phyloP scores from a whole-genome alignment of 2,888 invertebrate genomes.

The Tinea pellionella region DNA sequence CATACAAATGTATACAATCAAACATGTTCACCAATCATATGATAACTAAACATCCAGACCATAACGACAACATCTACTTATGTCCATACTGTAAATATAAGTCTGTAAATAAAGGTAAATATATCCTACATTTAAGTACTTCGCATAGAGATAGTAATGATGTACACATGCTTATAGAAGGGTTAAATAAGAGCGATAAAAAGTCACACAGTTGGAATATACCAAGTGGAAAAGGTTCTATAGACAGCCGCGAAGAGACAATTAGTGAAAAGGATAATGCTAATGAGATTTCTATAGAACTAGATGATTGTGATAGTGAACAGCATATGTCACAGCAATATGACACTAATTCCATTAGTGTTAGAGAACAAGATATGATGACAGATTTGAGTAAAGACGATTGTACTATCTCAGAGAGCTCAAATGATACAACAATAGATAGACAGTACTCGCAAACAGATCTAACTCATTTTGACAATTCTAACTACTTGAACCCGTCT shows the following conservation, averaged over 20 bases:
- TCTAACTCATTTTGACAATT: conserved; percentile 37
- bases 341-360: conserved; percentile 36
- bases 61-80: conserved; percentile 71
- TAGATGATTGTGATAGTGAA: conserved; percentile 54
- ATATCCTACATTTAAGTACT: conserved; percentile 61
- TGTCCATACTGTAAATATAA: conserved; percentile 73
- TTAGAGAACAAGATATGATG: conserved; percentile 32
- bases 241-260: conserved; percentile 25
- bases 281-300: conserved; percentile 50
- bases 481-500: conserved; percentile 41
- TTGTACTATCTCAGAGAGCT: conserved; percentile 48
- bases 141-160: conserved; percentile 58
- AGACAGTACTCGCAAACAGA: conserved; percentile 41
- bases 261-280: conserved; percentile 27
- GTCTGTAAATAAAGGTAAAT: conserved; percentile 74
- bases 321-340: conserved; percentile 48
- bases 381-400: conserved; percentile 54
- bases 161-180: conserved; percentile 42
- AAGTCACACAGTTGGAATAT: conserved; percentile 50
- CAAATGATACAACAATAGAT: conserved; percentile 42
- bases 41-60: conserved; percentile 80
- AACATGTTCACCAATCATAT: conserved; percentile 82
- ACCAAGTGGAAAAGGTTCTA: conserved; percentile 30
- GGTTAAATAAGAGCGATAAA: conserved; percentile 34
- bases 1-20: conserved; percentile 84